A percentile compares a stretch with the other conserved stretches of the same genome.
phyloP scores from a whole-genome alignment of 2,888 invertebrate genomes.

The Suillia variegata region DNA sequence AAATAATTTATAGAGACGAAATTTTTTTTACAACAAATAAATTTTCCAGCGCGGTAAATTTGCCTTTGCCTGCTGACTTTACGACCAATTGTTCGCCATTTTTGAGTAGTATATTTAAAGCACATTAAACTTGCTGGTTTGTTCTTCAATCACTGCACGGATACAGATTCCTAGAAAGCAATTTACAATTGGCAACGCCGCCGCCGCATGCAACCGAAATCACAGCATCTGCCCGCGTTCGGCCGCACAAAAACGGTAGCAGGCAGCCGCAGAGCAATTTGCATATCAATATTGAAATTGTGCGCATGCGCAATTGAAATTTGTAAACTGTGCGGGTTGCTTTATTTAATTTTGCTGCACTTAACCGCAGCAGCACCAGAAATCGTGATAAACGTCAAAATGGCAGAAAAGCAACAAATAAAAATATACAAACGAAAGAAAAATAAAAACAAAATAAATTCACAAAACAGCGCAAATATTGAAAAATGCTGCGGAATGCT shows the following conservation, averaged over 20 bases:
- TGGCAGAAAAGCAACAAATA: conserved; percentile 21
- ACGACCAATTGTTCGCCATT: no score
- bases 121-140: not conserved
- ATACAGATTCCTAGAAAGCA: conserved; percentile 1
- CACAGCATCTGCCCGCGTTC: not conserved
- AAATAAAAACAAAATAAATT: conserved; percentile 42
- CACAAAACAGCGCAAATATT: conserved; percentile 18
- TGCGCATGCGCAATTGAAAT: conserved; percentile 47
- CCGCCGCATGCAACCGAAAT: not conserved
- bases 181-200: not conserved
- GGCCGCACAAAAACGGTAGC: not conserved
- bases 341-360: not conserved
- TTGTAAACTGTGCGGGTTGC: conserved; percentile 37
- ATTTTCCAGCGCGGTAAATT: no score
- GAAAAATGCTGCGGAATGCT: not conserved
- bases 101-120: no score
- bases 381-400: conserved; percentile 53
- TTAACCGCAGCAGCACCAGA: conserved; percentile 20
- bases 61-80: no score
- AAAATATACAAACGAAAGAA: not conserved
- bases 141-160: not conserved
- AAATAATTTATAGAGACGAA: no score
- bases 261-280: not conserved
- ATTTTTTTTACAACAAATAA: no score
- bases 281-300: conserved; percentile 51